Conservation (phyloP, 2,888 invertebrate species). For the Synanthedon myopaeformis region DNA sequence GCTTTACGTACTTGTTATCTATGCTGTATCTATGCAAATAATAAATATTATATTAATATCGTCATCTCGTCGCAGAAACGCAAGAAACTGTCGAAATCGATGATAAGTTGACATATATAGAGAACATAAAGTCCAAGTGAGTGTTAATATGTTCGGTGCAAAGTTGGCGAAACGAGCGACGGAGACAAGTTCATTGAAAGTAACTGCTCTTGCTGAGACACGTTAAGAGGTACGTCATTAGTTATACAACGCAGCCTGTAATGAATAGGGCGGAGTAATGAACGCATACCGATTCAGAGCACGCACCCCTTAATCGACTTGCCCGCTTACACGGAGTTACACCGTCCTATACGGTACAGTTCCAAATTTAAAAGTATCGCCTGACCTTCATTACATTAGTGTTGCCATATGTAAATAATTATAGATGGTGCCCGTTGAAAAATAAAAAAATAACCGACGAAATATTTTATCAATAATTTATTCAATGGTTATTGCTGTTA, state of each 20-base stretch:
- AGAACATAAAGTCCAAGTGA: neutral
- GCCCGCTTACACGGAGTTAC: neutral
- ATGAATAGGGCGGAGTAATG: slow-evolving; percentile 59
- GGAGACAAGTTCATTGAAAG: slow-evolving; percentile 37
- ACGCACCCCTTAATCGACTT: slow-evolving; percentile 44
- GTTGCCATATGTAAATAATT: no score
- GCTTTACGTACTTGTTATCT: slow-evolving; percentile 10
- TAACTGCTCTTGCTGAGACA: slow-evolving; percentile 40
- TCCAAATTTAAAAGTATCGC: no score
- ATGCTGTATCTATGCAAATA: no score
- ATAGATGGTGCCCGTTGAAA: slow-evolving; percentile 7
- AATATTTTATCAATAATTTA: no score
- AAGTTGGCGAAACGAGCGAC: slow-evolving; percentile 10
- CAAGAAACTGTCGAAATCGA: no score
- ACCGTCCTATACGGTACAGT: slow-evolving; percentile 10
- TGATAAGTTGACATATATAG: no score
- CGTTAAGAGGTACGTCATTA: slow-evolving; percentile 47
- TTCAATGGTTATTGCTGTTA: slow-evolving; percentile 12
- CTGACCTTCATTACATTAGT: no score
- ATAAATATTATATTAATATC: no score
- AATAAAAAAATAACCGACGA: no score
- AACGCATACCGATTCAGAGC: slow-evolving; percentile 55
- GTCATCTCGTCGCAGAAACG: no score
- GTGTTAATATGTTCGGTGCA: slow-evolving; percentile 8
- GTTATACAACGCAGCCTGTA: slow-evolving; percentile 51